These are phyloP conservation scores for Stercorarius parasiticus DNA, from an alignment of 2,113 vertebrate genomes.

Conservation along the genomic window DNA sequence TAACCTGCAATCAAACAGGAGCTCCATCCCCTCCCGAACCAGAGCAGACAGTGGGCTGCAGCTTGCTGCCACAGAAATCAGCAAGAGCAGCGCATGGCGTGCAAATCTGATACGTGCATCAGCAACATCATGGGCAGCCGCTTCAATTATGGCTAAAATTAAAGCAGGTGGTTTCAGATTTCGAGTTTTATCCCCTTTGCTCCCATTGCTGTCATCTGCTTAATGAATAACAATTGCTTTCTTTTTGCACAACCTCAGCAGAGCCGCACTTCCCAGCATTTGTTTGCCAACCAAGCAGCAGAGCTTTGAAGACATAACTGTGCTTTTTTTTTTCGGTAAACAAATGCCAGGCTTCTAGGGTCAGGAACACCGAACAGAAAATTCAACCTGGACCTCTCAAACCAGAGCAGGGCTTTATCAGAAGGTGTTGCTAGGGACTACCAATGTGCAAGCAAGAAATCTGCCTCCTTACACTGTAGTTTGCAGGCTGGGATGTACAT, in stretches of 20 bases:
- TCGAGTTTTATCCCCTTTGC: constrained; percentile 46
- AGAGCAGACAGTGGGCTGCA: background rate
- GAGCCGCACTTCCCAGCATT: constrained; percentile 24
- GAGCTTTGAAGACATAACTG: constrained; percentile 21
- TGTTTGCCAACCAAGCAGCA: constrained; percentile 39
- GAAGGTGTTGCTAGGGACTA: constrained; percentile 23
- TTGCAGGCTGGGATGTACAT: background rate
- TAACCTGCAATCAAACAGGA: background rate
- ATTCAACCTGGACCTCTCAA: background rate
- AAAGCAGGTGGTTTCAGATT: constrained; percentile 66
- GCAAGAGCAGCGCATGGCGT: background rate
- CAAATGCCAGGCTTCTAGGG: constrained; percentile 35
- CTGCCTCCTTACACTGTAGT: background rate
- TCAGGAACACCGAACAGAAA: background rate
- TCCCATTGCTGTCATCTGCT: constrained; percentile 58
- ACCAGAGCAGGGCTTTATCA: background rate
- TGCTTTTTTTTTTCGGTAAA: background rate
- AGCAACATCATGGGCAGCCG: constrained; percentile 31
- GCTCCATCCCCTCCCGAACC: background rate
- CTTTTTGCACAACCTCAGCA: constrained; percentile 51
- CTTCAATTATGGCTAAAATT: constrained; percentile 60
- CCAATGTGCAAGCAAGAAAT: background rate
- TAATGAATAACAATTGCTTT: constrained; percentile 67
- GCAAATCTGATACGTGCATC: background rate
- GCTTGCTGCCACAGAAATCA: background rate